Percentiles rank a stretch among this genome's conserved stretches.
Conservation (phyloP, 2,113 vertebrate genomes). For the Polypterus bichir region DNA sequence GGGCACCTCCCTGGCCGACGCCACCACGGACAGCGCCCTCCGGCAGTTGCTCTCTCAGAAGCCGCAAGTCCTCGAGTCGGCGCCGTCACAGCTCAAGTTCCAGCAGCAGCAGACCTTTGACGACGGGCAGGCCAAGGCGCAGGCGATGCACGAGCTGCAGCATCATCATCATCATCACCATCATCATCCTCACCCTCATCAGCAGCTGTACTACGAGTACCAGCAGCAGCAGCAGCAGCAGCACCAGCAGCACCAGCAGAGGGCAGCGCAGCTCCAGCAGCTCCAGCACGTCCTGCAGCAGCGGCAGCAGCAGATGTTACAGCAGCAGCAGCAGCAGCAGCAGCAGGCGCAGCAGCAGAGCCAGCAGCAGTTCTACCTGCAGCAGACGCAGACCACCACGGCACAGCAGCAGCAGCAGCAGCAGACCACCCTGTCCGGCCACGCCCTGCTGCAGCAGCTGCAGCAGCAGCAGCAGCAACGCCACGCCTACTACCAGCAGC, state of each 20-base stretch:
- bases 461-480: constrained; percentile 39
- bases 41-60: constrained; percentile 61
- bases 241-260: constrained; percentile 16
- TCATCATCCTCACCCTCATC: no score
- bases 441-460: constrained; percentile 14
- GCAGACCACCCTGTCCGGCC: background rate
- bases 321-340: constrained; percentile 9
- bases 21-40: constrained; percentile 47
- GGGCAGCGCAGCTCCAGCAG: constrained; percentile 15
- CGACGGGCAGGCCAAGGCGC: constrained; percentile 9
- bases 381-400: constrained; percentile 37
- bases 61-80: constrained; percentile 29
- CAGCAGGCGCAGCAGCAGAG: constrained; percentile 53
- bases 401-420: constrained; percentile 40
- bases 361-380: constrained; percentile 53
- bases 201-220: no score
- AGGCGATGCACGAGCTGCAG: background rate
- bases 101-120: constrained; percentile 36
- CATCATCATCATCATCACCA: no score
- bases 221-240: constrained; percentile 17
- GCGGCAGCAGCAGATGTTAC: constrained; percentile 9
- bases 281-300: constrained; percentile 11
- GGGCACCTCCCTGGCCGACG: constrained; percentile 38
- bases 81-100: constrained; percentile 44
- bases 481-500: constrained; percentile 50